Base-by-base conservation (phyloP, 2,113 vertebrate genomes). In the Sisor rabdophorus region DNA sequence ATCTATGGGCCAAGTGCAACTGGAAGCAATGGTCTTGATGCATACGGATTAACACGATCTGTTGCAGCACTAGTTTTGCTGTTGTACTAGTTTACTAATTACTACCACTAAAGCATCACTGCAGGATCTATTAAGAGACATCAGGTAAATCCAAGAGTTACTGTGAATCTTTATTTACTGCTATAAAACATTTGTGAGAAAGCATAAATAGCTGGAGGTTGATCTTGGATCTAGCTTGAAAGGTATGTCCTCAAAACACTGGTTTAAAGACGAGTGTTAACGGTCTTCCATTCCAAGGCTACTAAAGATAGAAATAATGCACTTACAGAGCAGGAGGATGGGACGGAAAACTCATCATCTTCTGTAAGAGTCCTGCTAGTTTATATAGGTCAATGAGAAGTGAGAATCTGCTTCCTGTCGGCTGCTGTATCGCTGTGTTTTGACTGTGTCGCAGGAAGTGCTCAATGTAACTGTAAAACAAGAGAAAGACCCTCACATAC, bases 151-250 rank as follows among this genome's bases (percentile, higher is more conserved):
- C 20, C 12, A 22, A 1, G 40, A 19, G 13, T 32, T 22, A 13
- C 71, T 61, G 56, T 36, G 17, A 40, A n/a, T 48, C 36, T 28
- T 47, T 65, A n/a, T 76, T 11, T 20, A n/a, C 30, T 56, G 36
- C 40, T 28, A 5, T 76, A 59, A 76, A 76, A 3, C 40, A 48
- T 58, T 68, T 24, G 15, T 55, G 9, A n/a, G n/a, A 65, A 65
- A 75, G 7, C 19, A 53, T 53, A 64, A 75, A 64, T 64, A 65
- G 36, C 73, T 55, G 30, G 40, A 44, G 40, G 40, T 36, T 36
- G 48, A 20, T 75, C 60, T 76, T 64, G 63, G 61, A 73, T 76
- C 67, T 58, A 70, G 72, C 79, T 19, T 40, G 58, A 36, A 17
- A 50, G 22, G 15, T 50, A 50, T 9, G 28, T 30, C 8, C 19